These are phyloP conservation scores for Styela plicata DNA, from an alignment of 23 tunicate species.

Conservation along the genomic window DNA sequence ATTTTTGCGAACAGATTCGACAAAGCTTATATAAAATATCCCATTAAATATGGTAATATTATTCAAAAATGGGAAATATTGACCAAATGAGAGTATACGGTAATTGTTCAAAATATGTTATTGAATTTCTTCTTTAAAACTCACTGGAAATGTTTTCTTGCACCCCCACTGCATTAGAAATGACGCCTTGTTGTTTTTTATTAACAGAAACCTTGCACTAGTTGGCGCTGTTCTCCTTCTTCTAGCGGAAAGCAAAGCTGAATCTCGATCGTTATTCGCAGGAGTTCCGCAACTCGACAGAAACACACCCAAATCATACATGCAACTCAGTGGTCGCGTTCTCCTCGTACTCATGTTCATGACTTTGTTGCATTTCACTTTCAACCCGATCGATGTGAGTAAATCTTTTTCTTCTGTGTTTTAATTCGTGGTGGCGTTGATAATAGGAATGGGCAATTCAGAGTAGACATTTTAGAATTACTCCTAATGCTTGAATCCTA, in stretches of 20 bases:
- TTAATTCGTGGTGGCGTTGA: neutral
- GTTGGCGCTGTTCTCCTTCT: conserved; percentile 96
- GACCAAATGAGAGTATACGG: too few relatives aligned
- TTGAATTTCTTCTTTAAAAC: too few relatives aligned
- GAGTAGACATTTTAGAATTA: too few relatives aligned
- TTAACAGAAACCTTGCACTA: conserved; percentile 82
- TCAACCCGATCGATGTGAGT: conserved; percentile 92
- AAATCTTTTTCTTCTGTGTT: neutral
- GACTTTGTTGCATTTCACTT: conserved; percentile 91
- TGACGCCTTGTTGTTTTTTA: neutral
- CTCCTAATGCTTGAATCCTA: too few relatives aligned
- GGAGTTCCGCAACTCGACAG: conserved; percentile 93
- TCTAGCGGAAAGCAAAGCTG: conserved; percentile 92
- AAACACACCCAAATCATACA: conserved; percentile 89
- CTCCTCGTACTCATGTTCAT: conserved; percentile 96
- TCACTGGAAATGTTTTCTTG: too few relatives aligned
- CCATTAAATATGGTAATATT: too few relatives aligned
- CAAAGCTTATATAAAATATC: too few relatives aligned
- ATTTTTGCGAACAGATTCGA: too few relatives aligned
- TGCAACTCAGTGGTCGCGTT: conserved; percentile 98
- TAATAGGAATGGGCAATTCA: too few relatives aligned
- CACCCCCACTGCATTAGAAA: too few relatives aligned
- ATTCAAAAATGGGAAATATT: too few relatives aligned
- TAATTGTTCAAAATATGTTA: too few relatives aligned
- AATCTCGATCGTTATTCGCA: conserved; percentile 92